Conservation (phyloP, 2,888 invertebrate species). For the Eristalinus sepulchralis region DNA sequence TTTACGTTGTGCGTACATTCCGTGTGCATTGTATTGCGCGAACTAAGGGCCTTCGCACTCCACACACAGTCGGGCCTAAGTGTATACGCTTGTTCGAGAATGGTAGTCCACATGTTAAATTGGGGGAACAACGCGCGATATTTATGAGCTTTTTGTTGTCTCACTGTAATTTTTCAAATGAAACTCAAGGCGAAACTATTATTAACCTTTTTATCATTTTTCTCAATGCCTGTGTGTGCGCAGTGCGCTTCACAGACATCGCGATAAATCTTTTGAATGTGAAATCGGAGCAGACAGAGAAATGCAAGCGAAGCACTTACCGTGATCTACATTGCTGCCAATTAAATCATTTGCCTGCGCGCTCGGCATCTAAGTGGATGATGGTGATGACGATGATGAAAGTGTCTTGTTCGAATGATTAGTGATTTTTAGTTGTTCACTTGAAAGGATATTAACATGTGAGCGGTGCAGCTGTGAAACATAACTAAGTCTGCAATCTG, state of each 20-base stretch:
- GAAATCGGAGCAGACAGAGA: background rate
- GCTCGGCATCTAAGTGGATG: background rate
- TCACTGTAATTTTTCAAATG: conserved; percentile 74
- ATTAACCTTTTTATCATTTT: conserved; percentile 33
- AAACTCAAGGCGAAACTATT: conserved; percentile 66
- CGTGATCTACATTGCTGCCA: conserved; percentile 21
- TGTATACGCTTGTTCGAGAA: background rate
- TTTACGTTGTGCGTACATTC: conserved; percentile 21
- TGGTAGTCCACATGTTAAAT: conserved; percentile 36
- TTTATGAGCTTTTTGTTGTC: conserved; percentile 76
- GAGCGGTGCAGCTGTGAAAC: background rate
- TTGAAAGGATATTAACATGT: background rate
- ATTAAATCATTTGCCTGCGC: conserved; percentile 17
- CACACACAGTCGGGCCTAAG: background rate
- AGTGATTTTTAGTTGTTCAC: background rate
- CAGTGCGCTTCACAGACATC: background rate
- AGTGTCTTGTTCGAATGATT: background rate
- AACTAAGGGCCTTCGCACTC: background rate
- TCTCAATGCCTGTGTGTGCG: background rate
- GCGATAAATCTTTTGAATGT: conserved; percentile 27
- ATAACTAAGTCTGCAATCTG: background rate
- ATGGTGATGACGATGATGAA: background rate
- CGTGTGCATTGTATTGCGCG: background rate
- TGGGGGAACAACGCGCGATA: conserved; percentile 70
- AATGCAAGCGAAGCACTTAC: conserved; percentile 5